phyloP scores from a whole-genome alignment of 1,140 invertebrate genomes.

The Temnothorax curvispinosus region DNA sequence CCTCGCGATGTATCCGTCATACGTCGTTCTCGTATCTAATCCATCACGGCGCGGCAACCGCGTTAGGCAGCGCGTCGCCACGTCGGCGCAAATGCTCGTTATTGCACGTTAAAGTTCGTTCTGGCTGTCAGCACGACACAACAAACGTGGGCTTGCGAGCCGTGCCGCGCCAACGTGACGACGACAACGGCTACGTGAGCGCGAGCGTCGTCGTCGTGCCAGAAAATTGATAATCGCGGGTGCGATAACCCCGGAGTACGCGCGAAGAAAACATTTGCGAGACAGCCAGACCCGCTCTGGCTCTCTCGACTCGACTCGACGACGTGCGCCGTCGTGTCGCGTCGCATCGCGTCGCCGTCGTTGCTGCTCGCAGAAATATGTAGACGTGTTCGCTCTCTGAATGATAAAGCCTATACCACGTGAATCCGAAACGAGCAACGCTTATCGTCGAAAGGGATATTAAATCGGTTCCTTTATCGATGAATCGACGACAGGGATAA shows the following conservation, averaged over 20 bases:
- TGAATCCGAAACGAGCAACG: background rate
- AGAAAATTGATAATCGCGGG: conserved; percentile 60
- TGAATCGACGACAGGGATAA: too few species aligned
- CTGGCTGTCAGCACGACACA: conserved; percentile 65
- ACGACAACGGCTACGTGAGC: conserved; percentile 35
- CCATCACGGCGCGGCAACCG: conserved; percentile 70
- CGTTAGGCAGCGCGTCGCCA: conserved; percentile 67
- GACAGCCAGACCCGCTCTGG: background rate
- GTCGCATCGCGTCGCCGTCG: background rate
- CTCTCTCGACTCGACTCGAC: conserved; percentile 1
- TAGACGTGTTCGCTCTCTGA: conserved; percentile 18
- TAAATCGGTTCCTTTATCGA: too few species aligned
- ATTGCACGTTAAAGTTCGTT: conserved; percentile 73
- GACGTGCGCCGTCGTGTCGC: background rate
- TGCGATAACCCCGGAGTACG: conserved; percentile 34
- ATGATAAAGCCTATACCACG: conserved; percentile 14
- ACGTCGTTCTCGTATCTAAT: conserved; percentile 73
- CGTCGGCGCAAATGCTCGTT: conserved; percentile 70
- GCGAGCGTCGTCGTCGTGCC: conserved; percentile 21
- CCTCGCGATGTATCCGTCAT: conserved; percentile 71
- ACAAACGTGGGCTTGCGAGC: conserved; percentile 64
- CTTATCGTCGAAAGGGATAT: background rate
- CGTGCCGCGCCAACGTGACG: conserved; percentile 36
- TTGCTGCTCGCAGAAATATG: background rate
- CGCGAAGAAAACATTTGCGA: conserved; percentile 45